A percentile compares a stretch with the other conserved stretches of the same genome.
Evolutionary conservation across 2,113 vertebrate genomes (phyloP).

Genomic region (Motacilla tschutschensis): DNA sequence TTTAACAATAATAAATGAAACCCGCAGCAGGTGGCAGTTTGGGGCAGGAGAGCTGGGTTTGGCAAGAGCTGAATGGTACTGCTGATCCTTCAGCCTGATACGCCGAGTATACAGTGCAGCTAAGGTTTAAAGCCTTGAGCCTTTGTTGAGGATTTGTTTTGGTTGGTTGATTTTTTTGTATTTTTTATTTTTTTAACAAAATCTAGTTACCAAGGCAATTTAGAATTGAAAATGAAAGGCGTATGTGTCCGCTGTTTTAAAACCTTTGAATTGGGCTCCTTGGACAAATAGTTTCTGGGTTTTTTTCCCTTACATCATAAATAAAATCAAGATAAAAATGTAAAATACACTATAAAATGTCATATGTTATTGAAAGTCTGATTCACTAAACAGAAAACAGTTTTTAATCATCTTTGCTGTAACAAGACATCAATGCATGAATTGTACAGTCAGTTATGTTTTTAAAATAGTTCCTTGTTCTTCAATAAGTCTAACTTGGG

Average conservation of each 20-base stretch:
- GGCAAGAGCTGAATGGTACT: neutral
- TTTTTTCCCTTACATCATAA: neutral
- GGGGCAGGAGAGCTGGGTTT: neutral
- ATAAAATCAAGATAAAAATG: neutral
- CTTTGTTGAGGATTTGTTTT: neutral
- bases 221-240: conserved; percentile 61
- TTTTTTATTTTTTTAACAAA: neutral
- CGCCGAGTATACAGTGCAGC: conserved; percentile 32
- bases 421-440: neutral
- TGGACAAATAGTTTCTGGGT: neutral
- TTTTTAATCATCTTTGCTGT: conserved; percentile 6
- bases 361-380: neutral
- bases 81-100: conserved; percentile 25
- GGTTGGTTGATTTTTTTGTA: neutral
- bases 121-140: neutral
- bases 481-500: neutral
- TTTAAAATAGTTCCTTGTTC: neutral
- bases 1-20: neutral
- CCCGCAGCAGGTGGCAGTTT: neutral
- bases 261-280: neutral
- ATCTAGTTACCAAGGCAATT: conserved; percentile 72
- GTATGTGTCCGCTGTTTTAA: conserved; percentile 23
- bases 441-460: neutral
- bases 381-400: neutral
- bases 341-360: neutral